Evolutionary conservation across 64 coral and sea anemone genomes (phyloP).

Genomic region (Montipora foliosa): DNA sequence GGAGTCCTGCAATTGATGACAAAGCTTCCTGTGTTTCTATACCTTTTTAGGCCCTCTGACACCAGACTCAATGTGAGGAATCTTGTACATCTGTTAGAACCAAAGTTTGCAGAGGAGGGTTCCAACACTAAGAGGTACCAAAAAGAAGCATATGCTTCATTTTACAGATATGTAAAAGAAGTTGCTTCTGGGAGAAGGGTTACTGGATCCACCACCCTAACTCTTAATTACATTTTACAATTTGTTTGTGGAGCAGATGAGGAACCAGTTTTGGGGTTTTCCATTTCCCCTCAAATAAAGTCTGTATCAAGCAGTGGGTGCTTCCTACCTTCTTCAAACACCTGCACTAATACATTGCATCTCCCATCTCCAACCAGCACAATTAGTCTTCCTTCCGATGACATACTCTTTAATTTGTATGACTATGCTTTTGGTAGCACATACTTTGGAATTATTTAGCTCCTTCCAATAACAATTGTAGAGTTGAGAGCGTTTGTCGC

Average conservation of each 20-base stretch:
- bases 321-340: conserved; percentile 43
- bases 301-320: conserved; percentile 16
- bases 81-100: neutral
- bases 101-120: neutral
- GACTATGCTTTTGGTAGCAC: no score
- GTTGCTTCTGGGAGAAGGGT: neutral
- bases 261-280: neutral
- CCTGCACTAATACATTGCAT: conserved; percentile 43
- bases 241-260: neutral
- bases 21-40: neutral
- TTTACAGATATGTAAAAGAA: neutral
- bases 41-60: neutral
- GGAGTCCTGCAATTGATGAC: neutral
- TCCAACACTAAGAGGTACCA: neutral
- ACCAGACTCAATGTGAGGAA: neutral
- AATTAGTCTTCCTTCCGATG: neutral
- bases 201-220: neutral
- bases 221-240: neutral
- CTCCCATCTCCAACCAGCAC: conserved; percentile 50
- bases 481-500: no score
- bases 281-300: no score
- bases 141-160: neutral
- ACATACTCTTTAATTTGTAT: no score
- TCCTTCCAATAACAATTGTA: no score
- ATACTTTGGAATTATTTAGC: no score